Conservation (phyloP, 2,888 invertebrate genomes). For the Zelleria hepariella region DNA sequence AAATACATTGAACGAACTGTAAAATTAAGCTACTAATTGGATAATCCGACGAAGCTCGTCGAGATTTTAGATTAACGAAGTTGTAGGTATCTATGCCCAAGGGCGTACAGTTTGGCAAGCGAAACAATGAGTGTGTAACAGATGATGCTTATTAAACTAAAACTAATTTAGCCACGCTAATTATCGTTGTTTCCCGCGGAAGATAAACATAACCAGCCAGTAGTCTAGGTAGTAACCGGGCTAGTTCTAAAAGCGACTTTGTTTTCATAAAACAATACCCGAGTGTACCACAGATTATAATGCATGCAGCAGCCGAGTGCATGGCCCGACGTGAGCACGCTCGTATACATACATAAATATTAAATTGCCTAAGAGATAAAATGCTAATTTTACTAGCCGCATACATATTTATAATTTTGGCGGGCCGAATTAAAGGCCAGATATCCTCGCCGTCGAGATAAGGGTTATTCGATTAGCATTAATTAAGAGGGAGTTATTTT, state of each 20-base stretch:
- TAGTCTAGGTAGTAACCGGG: background rate
- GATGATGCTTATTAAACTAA: background rate
- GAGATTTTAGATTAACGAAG: background rate
- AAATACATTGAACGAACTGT: background rate
- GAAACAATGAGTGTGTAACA: background rate
- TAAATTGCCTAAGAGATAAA: constrained; percentile 63
- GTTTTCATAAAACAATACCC: constrained; percentile 11
- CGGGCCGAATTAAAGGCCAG: constrained; percentile 42
- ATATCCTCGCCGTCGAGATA: constrained; percentile 19
- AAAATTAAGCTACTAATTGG: background rate
- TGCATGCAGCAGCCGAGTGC: constrained; percentile 40
- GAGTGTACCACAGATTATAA: constrained; percentile 28
- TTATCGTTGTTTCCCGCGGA: background rate
- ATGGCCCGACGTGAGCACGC: constrained; percentile 46
- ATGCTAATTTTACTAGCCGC: constrained; percentile 57
- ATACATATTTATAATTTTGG: constrained; percentile 43
- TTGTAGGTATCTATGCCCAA: background rate
- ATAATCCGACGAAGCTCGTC: background rate
- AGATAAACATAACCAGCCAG: too few relatives aligned
- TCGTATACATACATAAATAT: constrained; percentile 60
- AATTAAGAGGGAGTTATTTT: background rate
- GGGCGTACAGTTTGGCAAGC: background rate
- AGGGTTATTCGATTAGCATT: constrained; percentile 8
- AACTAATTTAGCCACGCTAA: background rate
- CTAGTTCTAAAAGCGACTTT: background rate